phyloP scores from a whole-genome alignment of 2,113 vertebrate genomes.

The Lutjanus erythropterus region DNA sequence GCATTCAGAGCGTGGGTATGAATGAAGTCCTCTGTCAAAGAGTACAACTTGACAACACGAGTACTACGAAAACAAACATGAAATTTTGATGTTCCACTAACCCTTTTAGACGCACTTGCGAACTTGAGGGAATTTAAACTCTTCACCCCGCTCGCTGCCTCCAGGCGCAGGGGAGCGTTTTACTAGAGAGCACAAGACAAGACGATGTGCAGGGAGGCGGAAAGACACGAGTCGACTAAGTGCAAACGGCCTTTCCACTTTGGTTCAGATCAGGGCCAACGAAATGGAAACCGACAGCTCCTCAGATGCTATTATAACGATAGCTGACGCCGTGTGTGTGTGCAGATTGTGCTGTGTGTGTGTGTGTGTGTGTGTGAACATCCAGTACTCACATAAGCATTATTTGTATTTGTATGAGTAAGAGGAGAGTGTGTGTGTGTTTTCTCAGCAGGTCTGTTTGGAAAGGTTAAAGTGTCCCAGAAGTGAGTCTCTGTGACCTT shows the following conservation, averaged over 20 bases:
- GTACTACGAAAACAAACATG: slow-evolving; percentile 37
- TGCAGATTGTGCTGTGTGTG: slow-evolving; percentile 1
- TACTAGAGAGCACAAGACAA: slow-evolving; percentile 59
- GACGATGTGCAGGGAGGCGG: slow-evolving; percentile 55
- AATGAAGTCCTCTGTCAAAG: neutral
- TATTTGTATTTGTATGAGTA: no score
- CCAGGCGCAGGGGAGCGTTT: slow-evolving; percentile 49
- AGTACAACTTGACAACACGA: neutral
- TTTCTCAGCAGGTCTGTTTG: slow-evolving; percentile 6
- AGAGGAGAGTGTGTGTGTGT: slow-evolving; percentile 1
- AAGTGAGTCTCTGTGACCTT: slow-evolving; percentile 39
- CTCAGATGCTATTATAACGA: slow-evolving; percentile 1
- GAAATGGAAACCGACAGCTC: slow-evolving; percentile 44
- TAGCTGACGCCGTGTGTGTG: slow-evolving; percentile 13
- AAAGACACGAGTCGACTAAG: slow-evolving; percentile 49
- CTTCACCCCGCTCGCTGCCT: slow-evolving; percentile 29
- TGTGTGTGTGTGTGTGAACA: slow-evolving; percentile 9
- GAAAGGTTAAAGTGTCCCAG: slow-evolving; percentile 41
- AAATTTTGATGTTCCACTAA: slow-evolving; percentile 35
- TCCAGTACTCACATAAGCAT: no score
- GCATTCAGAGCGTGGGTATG: neutral
- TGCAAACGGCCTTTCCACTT: slow-evolving; percentile 29
- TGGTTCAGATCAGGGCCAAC: slow-evolving; percentile 36
- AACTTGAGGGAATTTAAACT: slow-evolving; percentile 30
- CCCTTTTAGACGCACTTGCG: neutral